Evolutionary conservation across 2,888 invertebrate genomes (phyloP).

Genomic region (Thymelicus sylvestris): DNA sequence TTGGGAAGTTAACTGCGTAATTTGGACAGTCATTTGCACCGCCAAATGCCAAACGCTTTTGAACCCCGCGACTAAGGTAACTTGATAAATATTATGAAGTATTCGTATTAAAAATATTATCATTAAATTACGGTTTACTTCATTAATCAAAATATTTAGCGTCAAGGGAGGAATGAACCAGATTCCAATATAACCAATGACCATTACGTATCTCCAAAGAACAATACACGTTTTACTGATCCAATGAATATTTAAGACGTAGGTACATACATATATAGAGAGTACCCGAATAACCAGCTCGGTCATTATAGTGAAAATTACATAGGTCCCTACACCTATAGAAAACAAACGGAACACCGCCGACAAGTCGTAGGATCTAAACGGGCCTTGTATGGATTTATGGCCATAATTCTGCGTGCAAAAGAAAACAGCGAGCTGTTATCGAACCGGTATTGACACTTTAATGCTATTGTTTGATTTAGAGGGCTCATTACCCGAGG

Average conservation of each 20-base stretch:
- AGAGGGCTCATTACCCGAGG: slow-evolving; percentile 78
- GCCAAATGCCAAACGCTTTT: slow-evolving; percentile 66
- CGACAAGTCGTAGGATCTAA: slow-evolving; percentile 59
- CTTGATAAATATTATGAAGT: no score
- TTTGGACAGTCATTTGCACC: slow-evolving; percentile 69
- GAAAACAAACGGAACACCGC: slow-evolving; percentile 46
- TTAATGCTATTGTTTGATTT: slow-evolving; percentile 85
- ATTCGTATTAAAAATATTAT: no score
- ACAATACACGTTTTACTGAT: no score
- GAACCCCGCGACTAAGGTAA: slow-evolving; percentile 35
- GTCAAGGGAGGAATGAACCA: no score
- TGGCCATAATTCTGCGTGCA: slow-evolving; percentile 76
- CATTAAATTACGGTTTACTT: no score
- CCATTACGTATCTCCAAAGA: no score
- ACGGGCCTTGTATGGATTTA: slow-evolving; percentile 70
- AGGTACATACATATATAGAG: no score
- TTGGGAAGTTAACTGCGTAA: slow-evolving; percentile 70
- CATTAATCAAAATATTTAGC: no score
- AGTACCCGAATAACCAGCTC: no score
- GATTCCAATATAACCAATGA: no score
- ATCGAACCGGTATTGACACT: slow-evolving; percentile 82
- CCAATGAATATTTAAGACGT: no score
- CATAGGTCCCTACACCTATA: not conserved
- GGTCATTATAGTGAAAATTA: no score
- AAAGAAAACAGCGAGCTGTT: slow-evolving; percentile 82